Evolutionary conservation across 1,140 invertebrate species (phyloP), one percentile per base, ranked within the genome.

Genomic region (Paraescarpia echinospica): DNA sequence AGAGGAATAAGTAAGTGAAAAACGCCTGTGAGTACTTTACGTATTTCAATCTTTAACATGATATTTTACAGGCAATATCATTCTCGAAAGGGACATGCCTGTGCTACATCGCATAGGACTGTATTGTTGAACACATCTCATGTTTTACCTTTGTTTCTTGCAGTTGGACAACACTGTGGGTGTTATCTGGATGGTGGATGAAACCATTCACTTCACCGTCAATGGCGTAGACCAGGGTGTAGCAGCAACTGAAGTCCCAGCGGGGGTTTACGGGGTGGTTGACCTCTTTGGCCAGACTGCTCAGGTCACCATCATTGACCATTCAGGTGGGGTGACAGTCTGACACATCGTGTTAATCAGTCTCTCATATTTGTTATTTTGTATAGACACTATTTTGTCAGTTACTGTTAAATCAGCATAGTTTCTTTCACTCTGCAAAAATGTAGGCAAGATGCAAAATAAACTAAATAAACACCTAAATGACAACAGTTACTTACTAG

Each of bases 281-380:
- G 98, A 99, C 96, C 96, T 99, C n/a, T 99, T 98, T 95, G 98
- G 98, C 0, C 98, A 98, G 94, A 98, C 98, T 31, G 98, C 98
- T 0, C 98, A 99, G 95, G 98, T 98, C 0, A 98, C 98, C 4
- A 98, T 99, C 92, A 97, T 99, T 4, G 97, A 98, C 94, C 97
- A 93, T n/a, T 94, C 94, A 94, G 95, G 95, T 95, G 91, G n/a
- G 92, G 9, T 91, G 91, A 33, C 34, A n/a, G n/a, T n/a, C n/a
- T n/a, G 1, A 41, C n/a, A 34, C 89, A 34, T 90, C 27, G 33
- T n/a, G 89, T 4, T 22, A 90, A 34, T 33, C 27, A 14, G 18
- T 31, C 59, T 27, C 22, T 77, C 59, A 77, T 77, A 18, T 77
- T 77, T 77, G 8, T 51, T 51, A 18, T 51, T 51, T 51, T 51